Percentiles rank a stretch among this genome's conserved stretches.
Conservation (phyloP, 1,140 invertebrate species). For the Piezodorus guildinii region DNA sequence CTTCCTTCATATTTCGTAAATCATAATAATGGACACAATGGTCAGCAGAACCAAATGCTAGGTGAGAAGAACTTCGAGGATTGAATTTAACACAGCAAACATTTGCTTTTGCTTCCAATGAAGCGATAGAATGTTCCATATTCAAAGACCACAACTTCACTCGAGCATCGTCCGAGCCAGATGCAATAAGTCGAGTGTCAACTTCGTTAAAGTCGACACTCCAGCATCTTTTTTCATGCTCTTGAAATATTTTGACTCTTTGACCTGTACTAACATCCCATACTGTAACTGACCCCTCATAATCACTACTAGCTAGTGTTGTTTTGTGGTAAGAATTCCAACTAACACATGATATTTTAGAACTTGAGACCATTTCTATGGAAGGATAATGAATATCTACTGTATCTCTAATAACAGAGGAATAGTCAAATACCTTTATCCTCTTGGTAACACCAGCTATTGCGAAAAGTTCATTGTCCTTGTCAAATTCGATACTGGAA, state of each 20-base stretch:
- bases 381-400: slow-evolving; percentile 86
- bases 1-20: slow-evolving; percentile 70
- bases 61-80: slow-evolving; percentile 69
- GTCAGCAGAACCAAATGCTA: slow-evolving; percentile 91
- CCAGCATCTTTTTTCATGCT: slow-evolving; percentile 95
- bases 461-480: slow-evolving; percentile 92
- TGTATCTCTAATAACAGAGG: slow-evolving; percentile 66
- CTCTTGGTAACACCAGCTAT: slow-evolving; percentile 92
- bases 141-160: slow-evolving; percentile 91
- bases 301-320: slow-evolving; percentile 84
- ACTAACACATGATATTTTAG: slow-evolving; percentile 89
- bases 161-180: slow-evolving; percentile 86
- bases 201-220: slow-evolving; percentile 91
- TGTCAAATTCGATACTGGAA: slow-evolving; percentile 94
- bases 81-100: slow-evolving; percentile 97
- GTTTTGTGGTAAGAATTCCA: slow-evolving; percentile 91
- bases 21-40: slow-evolving; percentile 97
- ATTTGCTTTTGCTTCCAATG: slow-evolving; percentile 82
- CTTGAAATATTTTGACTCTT: slow-evolving; percentile 61
- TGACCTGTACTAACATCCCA: slow-evolving; percentile 84
- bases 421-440: slow-evolving; percentile 90
- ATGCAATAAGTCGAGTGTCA: slow-evolving; percentile 82
- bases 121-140: slow-evolving; percentile 74
- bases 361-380: slow-evolving; percentile 83
- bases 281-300: slow-evolving; percentile 85